phyloP scores from a whole-genome alignment of 1,140 invertebrate genomes.

The Bombus sylvicola region DNA sequence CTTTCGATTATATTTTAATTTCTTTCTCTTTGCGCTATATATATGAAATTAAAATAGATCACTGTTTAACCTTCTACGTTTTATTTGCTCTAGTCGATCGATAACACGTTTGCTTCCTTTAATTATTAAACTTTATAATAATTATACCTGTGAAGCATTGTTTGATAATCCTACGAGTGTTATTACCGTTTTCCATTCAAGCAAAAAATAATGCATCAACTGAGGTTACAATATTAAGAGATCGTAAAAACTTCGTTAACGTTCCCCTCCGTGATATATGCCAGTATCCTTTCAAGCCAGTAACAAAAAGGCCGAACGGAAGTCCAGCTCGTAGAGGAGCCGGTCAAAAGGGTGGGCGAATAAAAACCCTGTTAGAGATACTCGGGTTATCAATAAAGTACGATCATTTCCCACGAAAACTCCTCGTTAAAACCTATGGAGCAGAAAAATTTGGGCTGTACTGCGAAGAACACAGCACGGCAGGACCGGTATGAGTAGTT shows the following conservation, averaged over 20 bases:
- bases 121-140: too few species aligned
- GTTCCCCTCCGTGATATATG: background rate
- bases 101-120: too few species aligned
- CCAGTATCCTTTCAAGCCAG: background rate
- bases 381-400: constrained; percentile 57
- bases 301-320: background rate
- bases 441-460: constrained; percentile 66
- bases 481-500: background rate
- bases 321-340: background rate
- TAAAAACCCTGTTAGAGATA: constrained; percentile 40
- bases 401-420: constrained; percentile 41
- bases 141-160: too few species aligned
- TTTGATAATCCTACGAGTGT: too few species aligned
- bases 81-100: background rate
- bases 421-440: constrained; percentile 67
- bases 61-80: background rate
- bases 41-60: background rate
- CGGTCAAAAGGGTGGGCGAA: background rate
- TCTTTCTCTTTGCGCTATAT: too few species aligned
- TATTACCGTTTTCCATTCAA: too few species aligned
- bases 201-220: background rate
- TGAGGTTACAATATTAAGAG: background rate
- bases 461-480: background rate
- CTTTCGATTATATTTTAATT: background rate
- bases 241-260: background rate